These are phyloP conservation scores for Pterocles orientalis DNA, from an alignment of 2,113 vertebrate genomes.

Conservation along the genomic window DNA sequence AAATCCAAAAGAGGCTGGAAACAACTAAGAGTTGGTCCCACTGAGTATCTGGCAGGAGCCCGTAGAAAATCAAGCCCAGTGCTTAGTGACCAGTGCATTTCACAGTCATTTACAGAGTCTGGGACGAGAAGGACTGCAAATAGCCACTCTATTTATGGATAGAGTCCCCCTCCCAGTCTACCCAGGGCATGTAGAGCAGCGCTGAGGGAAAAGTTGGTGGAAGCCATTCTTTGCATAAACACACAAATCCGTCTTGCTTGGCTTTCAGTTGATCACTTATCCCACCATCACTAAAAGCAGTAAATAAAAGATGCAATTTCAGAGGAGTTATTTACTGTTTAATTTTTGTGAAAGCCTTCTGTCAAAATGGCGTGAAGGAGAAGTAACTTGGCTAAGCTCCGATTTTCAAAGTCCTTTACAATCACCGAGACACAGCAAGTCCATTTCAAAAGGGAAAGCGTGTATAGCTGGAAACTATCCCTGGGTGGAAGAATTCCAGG, in stretches of 20 bases:
- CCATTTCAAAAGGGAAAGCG: constrained; percentile 45
- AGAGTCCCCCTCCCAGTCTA: neutral
- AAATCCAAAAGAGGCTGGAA: neutral
- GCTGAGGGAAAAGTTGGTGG: neutral
- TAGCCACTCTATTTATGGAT: neutral
- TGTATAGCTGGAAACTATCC: constrained; percentile 40
- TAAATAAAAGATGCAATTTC: constrained; percentile 35
- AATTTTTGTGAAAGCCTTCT: constrained; percentile 58
- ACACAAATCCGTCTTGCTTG: neutral
- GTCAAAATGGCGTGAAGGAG: constrained; percentile 41
- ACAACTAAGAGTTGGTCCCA: neutral
- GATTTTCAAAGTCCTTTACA: constrained; percentile 20
- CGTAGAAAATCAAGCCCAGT: neutral
- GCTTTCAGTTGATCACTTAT: neutral
- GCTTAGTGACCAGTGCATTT: neutral
- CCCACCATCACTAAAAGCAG: neutral
- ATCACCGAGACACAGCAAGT: constrained; percentile 50
- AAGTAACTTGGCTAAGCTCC: constrained; percentile 7
- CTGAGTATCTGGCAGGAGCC: rapidly evolving
- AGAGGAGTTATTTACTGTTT: constrained; percentile 44
- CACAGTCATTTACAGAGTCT: neutral
- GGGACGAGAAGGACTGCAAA: neutral
- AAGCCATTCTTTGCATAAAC: neutral
- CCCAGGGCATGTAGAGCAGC: rapidly evolving
- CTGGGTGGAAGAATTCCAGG: constrained; percentile 40